Conservation (phyloP, 2,797 vertebrate species). For the Poecilia wingei region DNA sequence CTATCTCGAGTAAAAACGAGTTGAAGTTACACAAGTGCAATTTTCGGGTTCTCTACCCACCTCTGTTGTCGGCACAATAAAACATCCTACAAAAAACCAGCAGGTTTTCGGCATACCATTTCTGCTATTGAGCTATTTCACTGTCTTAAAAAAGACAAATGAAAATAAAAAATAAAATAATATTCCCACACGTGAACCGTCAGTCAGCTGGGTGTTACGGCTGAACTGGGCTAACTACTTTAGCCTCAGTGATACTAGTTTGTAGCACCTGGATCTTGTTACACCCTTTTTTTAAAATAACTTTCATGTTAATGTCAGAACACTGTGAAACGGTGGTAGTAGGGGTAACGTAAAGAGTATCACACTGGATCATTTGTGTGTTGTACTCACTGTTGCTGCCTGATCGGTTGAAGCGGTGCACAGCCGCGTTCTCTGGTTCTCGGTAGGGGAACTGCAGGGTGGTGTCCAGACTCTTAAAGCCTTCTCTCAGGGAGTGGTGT, state of each 20-base stretch:
- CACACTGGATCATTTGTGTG: neutral
- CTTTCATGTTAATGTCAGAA: neutral
- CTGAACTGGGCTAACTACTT: neutral
- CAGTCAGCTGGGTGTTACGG: neutral
- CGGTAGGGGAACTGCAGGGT: constrained; percentile 93
- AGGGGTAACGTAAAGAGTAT: neutral
- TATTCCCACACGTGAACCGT: neutral
- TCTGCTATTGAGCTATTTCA: neutral
- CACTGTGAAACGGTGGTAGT: neutral
- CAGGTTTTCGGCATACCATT: neutral
- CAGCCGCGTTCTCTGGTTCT: constrained; percentile 84
- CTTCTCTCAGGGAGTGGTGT: constrained; percentile 94
- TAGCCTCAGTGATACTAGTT: neutral
- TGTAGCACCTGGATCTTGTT: neutral
- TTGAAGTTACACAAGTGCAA: no score
- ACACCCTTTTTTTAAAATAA: neutral
- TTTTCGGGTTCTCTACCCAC: no score
- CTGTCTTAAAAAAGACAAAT: neutral
- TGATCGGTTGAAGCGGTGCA: constrained; percentile 80
- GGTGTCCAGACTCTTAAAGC: constrained; percentile 94
- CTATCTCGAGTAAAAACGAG: no score
- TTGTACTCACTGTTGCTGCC: constrained; percentile 87
- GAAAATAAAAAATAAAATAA: neutral
- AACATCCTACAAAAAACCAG: neutral
- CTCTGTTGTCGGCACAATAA: neutral